These are phyloP conservation scores for Trachops cirrhosus DNA, from an alignment of 2,797 vertebrate species.

Conservation along the genomic window DNA sequence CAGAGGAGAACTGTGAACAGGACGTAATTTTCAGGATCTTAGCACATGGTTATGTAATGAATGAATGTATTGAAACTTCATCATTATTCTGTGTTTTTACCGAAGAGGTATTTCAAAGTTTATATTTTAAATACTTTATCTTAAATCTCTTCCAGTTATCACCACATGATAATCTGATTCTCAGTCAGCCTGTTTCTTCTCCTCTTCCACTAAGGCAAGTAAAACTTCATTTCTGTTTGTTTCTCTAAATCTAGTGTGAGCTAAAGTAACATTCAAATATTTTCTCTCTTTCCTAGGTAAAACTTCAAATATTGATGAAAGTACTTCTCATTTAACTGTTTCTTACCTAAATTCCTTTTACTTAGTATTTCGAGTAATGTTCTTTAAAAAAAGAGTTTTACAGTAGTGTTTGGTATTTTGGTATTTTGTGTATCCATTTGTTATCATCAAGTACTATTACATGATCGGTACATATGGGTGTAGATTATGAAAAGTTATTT, in stretches of 20 bases:
- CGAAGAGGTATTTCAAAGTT: constrained; percentile 4
- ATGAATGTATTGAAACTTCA: background rate
- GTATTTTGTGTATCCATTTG: constrained; percentile 15
- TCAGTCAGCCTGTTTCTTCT: constrained; percentile 98
- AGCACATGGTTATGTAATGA: background rate
- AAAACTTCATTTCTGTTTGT: constrained; percentile 41
- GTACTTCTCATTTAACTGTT: constrained; percentile 37
- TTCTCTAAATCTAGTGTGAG: constrained; percentile 17
- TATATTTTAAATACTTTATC: constrained; percentile 49
- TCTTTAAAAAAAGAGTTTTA: constrained; percentile 5
- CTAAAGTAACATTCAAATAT: background rate
- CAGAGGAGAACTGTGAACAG: background rate
- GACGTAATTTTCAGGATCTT: background rate
- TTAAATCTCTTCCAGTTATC: constrained; percentile 88
- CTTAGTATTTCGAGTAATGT: constrained; percentile 17
- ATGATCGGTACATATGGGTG: background rate
- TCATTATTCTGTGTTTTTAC: background rate
- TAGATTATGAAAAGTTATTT: constrained; percentile 31
- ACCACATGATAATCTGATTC: constrained; percentile 96
- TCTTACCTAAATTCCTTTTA: constrained; percentile 47
- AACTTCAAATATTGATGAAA: constrained; percentile 25
- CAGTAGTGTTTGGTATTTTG: constrained; percentile 2
- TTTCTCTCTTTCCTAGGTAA: constrained; percentile 23
- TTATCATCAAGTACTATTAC: background rate
- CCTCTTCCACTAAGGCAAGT: constrained; percentile 95